Evolutionary conservation across 2,888 invertebrate species (phyloP), one percentile per base, ranked within the genome.

Genomic region (Synergus japonicus): DNA sequence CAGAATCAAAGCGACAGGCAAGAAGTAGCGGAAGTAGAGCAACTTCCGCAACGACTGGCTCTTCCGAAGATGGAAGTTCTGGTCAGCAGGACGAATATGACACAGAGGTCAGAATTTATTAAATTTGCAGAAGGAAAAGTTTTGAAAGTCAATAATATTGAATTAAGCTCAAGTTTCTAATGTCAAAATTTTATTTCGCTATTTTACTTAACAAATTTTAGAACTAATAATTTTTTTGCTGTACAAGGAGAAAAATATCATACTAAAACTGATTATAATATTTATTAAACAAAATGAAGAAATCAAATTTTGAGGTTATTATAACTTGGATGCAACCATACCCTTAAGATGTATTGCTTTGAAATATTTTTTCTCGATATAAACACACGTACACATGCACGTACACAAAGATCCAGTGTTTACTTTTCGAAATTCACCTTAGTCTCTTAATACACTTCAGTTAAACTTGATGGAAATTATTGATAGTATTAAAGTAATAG

Each of bases 61-160:
- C 95, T 85, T 96, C 96, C 76, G 96, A 96, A 88, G 96, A 96
- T 89, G 96, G 96, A 83, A 96, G 96, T 87, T 95, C 96, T 49
- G 95, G 95, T 78, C 92, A 91, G 77, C 92, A 91, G 13, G 92
- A 92, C 43, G 92, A 92, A 86, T 92, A 92, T 76, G 92, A 92
- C 76, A 92, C 92, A 13, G 92, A 92, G 79, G 92, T 91, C 85
- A 77, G 60, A 73, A 18, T 54, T 81, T 43, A 8, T 60, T 12
- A 18, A n/a, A 15, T 29, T 29, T 60, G 9, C 9, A 2, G 18
- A 3, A 1, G 4, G 7, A 43, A 43, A 67, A 37, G 37, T 37
- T 37, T 37, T 37, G 4, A 37, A 5, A 37, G 37, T 37, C 5
- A 37, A 37, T 37, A 37, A 37, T 5, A 37, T 37, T 37, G 37